Base-by-base conservation (phyloP, 1,140 invertebrate genomes). In the Euwallacea fornicatus region DNA sequence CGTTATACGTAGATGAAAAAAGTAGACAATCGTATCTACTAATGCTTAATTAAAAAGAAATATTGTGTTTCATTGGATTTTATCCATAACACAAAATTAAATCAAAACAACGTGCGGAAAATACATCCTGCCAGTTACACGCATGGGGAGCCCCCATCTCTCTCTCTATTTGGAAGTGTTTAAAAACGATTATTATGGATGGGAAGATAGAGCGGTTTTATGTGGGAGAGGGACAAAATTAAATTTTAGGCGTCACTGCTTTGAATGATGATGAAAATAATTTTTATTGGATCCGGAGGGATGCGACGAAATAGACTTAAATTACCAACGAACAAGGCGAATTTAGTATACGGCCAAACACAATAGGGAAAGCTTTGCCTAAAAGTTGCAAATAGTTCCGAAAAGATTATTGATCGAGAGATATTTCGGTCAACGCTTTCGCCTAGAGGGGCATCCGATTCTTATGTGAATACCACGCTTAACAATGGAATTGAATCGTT, bases 1-100 rank as follows among this genome's bases (percentile, higher is more conserved):
- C 21, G 21, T 33, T 33, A 33, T 33, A 33, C 21, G 21, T 9
- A 61, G 8, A 43, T 58, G 1, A n/a, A 66, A 54, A 66, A 66
- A 66, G 21, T 41, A 66, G 50, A 59, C 46, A 60, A 68, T 56
- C 42, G 55, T 60, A 68, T 60, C 55, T 56, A 21, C 21, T 42
- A 68, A 58, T 58, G 58, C 56, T 68, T 60, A 68, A 68, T 68
- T 59, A 68, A 68, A 68, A 59, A 59, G 58, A 60, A 68, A 68
- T 68, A 68, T 60, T 68, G 55, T 60, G 55, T 47, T 60, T 68
- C 41, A 68, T 60, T 68, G n/a, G 55, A 68, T 60, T 68, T 68
- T 47, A 68, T 47, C 43, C 66, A 60, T 68, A 68, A 68, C 55
- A 50, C 42, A 61, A 68, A 60, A 68, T 68, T 59, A 68, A 68